A percentile compares a stretch with the other conserved stretches of the same genome.
These are phyloP conservation scores for Sciurus niger DNA, from an alignment of 2,113 vertebrate genomes.

Conservation along the genomic window DNA sequence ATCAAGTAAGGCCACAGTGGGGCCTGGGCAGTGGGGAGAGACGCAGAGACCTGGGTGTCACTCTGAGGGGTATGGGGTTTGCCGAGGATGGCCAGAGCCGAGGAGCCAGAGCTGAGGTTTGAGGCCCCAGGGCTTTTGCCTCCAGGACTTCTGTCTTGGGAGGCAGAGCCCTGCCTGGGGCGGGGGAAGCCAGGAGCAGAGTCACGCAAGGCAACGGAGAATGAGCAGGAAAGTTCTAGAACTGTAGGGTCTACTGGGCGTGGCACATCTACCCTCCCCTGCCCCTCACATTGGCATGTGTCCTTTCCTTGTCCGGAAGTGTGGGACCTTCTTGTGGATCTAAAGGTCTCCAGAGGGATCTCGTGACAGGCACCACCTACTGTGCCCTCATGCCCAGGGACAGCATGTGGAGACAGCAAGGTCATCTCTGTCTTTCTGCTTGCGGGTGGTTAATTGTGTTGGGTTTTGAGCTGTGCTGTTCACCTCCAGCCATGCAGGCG, in stretches of 20 bases:
- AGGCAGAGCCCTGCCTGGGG: not conserved
- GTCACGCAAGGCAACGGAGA: not conserved
- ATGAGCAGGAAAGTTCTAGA: not conserved
- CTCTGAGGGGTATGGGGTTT: not conserved
- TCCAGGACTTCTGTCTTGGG: not conserved
- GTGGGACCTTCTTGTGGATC: not conserved
- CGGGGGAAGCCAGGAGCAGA: not conserved
- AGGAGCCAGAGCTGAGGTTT: not conserved
- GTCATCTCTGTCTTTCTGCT: not conserved
- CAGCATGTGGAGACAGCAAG: rapidly evolving
- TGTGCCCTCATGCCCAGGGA: rapidly evolving
- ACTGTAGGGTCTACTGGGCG: not conserved
- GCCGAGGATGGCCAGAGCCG: not conserved
- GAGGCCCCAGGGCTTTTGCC: not conserved
- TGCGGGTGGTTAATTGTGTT: rapidly evolving
- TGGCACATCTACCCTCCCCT: not conserved
- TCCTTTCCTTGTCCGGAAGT: not conserved
- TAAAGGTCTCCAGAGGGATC: not conserved
- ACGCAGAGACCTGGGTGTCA: rapidly evolving
- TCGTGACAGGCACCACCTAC: rapidly evolving
- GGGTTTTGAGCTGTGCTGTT: not conserved
- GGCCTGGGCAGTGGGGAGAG: not conserved
- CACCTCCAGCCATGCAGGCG: not conserved
- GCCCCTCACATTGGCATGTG: not conserved
- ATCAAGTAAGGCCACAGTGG: rapidly evolving